Evolutionary conservation across 2,888 invertebrate species (phyloP).

Genomic region (Xanthia icteritia): DNA sequence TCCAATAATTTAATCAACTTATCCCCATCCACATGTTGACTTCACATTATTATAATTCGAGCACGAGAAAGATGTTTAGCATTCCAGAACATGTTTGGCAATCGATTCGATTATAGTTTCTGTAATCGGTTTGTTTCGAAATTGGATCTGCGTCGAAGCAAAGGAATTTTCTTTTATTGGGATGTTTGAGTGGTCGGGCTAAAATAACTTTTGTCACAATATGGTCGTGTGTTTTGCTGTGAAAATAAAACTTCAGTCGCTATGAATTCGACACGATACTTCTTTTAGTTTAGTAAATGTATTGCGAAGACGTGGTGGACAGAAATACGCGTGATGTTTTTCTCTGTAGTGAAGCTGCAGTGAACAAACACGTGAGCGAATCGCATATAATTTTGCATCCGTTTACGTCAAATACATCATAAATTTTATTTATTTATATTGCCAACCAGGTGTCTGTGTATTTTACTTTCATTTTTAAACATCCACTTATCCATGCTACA

Average conservation of each 20-base stretch:
- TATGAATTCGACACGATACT: conserved; percentile 60
- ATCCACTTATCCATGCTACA: conserved; percentile 32
- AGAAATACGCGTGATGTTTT: conserved; percentile 61
- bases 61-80: conserved; percentile 33
- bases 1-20: conserved; percentile 67
- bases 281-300: conserved; percentile 52
- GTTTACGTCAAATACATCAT: conserved; percentile 51
- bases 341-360: conserved; percentile 39
- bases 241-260: conserved; percentile 65
- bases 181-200: conserved; percentile 26
- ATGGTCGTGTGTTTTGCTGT: conserved; percentile 45
- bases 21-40: conserved; percentile 34
- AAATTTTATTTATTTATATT: conserved; percentile 53
- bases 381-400: conserved; percentile 52
- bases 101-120: conserved; percentile 36
- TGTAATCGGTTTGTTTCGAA: conserved; percentile 49
- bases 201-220: conserved; percentile 53
- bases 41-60: conserved; percentile 19
- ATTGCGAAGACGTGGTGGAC: conserved; percentile 51
- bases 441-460: conserved; percentile 29
- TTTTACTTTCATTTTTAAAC: conserved; percentile 36
- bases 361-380: conserved; percentile 49
- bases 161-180: conserved; percentile 41
- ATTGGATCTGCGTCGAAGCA: conserved; percentile 18
- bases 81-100: conserved; percentile 42